Evolutionary conservation across 2,888 invertebrate species (phyloP), one percentile per base, ranked within the genome.

Genomic region (Yponomeuta sedellus): DNA sequence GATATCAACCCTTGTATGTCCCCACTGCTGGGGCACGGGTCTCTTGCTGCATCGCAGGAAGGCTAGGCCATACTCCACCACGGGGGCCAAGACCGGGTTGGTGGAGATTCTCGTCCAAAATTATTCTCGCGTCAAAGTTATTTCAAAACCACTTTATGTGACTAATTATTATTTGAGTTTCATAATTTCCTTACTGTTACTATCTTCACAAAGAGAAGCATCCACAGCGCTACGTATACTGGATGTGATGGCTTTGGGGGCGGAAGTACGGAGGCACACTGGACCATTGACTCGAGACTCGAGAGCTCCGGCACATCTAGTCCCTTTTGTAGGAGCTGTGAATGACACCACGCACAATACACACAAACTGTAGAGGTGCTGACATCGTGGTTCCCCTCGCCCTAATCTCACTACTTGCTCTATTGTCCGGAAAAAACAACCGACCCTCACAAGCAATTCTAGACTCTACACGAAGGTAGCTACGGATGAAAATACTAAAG

Each of bases 381-480:
- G 77, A 81, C 83, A 77, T 73, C 70, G 73, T 78, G 77, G 78
- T 78, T 75, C 76, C 75, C 77, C 78, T 82, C 77, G 73, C 77
- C 75, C 75, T 81, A 82, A 82, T 83, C 76, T 75, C 75, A 75
- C 76, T 78, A 75, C 76, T 78, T 75, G 40, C 70, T 73, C 66
- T 74, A 78, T 82, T 81, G 81, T 82, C 76, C 79, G 70, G 69
- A 57, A 69, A 72, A 72, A 68, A 58, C 22, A 61, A 28, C 34
- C 8, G n/a, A 25, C 20, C 28, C 28, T 52, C 10, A 8, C 70
- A 75, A 44, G 40, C 71, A 28, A 79, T 77, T 77, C 72, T 75
- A 69, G 68, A 66, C 76, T 70, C 73, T 82, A 77, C 67, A 25
- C 2, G 11, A n/a, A 67, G 68, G 59, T 20, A 1, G 0, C 58